phyloP scores from a whole-genome alignment of 1,140 invertebrate genomes.

The Drosophila pandora region DNA sequence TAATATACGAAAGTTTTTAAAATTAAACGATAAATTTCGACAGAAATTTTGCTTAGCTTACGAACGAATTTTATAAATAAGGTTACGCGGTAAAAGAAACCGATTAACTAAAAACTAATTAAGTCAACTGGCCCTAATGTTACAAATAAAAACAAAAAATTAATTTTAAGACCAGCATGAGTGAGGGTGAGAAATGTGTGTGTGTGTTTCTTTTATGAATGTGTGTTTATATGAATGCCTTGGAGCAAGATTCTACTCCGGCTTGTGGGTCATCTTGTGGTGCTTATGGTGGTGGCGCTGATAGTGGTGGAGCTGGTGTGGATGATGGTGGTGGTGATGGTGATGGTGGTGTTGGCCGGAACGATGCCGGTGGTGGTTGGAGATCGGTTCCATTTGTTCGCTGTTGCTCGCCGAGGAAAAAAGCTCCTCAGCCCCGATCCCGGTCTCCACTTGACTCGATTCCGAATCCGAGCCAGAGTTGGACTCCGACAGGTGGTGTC shows the following conservation, averaged over 20 bases:
- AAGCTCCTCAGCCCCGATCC: slow-evolving; percentile 24
- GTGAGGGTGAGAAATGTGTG: slow-evolving; percentile 6
- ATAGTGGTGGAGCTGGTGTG: slow-evolving; percentile 39
- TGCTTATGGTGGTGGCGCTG: slow-evolving; percentile 56
- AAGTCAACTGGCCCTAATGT: slow-evolving; percentile 74
- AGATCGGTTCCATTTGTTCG: slow-evolving; percentile 41
- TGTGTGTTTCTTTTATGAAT: not conserved
- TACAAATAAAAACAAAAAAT: slow-evolving; percentile 62
- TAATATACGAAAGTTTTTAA: slow-evolving; percentile 73
- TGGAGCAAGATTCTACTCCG: slow-evolving; percentile 43
- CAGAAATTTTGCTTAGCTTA: slow-evolving; percentile 53
- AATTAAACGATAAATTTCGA: slow-evolving; percentile 66
- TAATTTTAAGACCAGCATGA: slow-evolving; percentile 36
- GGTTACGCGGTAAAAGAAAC: slow-evolving; percentile 21
- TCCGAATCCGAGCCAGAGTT: slow-evolving; percentile 18
- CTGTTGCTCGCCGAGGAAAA: slow-evolving; percentile 36
- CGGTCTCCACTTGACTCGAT: slow-evolving; percentile 6
- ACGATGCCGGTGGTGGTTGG: slow-evolving; percentile 34
- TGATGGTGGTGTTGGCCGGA: slow-evolving; percentile 45
- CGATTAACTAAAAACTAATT: slow-evolving; percentile 72
- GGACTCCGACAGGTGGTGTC: slow-evolving; percentile 37
- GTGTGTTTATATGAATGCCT: not conserved
- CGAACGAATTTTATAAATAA: slow-evolving; percentile 41
- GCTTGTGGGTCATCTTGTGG: slow-evolving; percentile 37
- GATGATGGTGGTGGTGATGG: slow-evolving; percentile 51